Base-by-base conservation (phyloP, 2,797 vertebrate species). In the Xenentodon cancila region DNA sequence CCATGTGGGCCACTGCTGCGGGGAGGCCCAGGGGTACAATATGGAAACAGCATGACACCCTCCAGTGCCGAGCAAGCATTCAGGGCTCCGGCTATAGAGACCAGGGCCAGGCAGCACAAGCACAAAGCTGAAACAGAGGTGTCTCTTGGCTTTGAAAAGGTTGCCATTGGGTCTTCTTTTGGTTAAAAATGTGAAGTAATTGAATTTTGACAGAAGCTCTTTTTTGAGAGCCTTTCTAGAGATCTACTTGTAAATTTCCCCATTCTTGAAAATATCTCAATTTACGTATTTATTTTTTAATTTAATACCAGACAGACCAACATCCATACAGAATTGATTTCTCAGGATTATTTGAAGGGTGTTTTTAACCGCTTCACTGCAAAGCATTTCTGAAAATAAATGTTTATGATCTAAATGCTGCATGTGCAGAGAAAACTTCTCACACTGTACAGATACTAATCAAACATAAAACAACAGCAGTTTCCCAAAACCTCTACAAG, bases 1-100 rank as follows among this genome's bases (percentile, higher is more conserved):
- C 91, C 93, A 93, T 92, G 92, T 91, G 89, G 91, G 86, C 89
- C 88, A 91, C 92, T 91, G 93, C 91, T 93, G 93, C 44, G 92
- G 75, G 65, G 89, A 91, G 89, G 89, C 90, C 82, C 74, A 54
- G 65, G 83, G 80, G 82, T 84, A 93, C 87, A 93, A 93, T 92
- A 87, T 89, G 76, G 82, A 87, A 90, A 89, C 91, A 93, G 93
- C 91, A 43, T 89, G 93, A 91, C 34, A 68, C 89, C 83, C 86
- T 79, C 72, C 68, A 77, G 71, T 49, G 67, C 61, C 45, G 79
- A 81, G 53, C 59, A 59, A 65, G 81, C 88, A 85, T 91, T 91
- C 86, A 90, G 58, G 8, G 27, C 58, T 44, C 5, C 13, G 3
- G 80, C 82, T 81, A 66, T 83, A 83, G 71, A 84, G 77, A 77